phyloP scores from a whole-genome alignment of 2,797 vertebrate genomes.

The Eutrigla gurnardus region DNA sequence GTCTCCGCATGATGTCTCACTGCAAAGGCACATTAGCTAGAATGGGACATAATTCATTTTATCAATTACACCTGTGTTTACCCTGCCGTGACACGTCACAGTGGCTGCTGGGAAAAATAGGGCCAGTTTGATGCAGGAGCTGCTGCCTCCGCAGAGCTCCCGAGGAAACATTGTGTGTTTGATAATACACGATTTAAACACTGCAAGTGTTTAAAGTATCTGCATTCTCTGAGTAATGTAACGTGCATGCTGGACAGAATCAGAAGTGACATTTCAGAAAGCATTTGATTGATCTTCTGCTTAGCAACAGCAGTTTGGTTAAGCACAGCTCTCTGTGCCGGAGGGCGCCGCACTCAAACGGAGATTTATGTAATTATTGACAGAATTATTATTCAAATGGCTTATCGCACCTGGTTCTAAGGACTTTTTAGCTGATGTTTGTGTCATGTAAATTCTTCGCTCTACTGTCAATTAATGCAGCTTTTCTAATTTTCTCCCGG shows the following conservation, averaged over 20 bases:
- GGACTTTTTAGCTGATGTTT: conserved; percentile 14
- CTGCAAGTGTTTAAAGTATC: background rate
- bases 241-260: background rate
- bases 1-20: no score
- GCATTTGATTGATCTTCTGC: background rate
- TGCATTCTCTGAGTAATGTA: background rate
- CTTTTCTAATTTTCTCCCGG: conserved; percentile 6
- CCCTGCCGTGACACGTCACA: no score
- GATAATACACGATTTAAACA: background rate
- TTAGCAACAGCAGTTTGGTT: background rate
- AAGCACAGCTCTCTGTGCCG: background rate
- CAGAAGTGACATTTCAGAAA: background rate
- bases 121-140: background rate
- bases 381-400: conserved; percentile 13
- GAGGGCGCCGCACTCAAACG: conserved; percentile 9
- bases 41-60: no score
- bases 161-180: background rate
- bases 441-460: background rate
- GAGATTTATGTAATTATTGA: conserved; percentile 24
- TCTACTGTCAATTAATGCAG: conserved; percentile 21
- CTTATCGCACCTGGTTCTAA: conserved; percentile 17
- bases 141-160: background rate
- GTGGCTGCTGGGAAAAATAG: no score
- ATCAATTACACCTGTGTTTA: no score
- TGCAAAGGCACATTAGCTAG: no score